These are phyloP conservation scores for Astreopora myriophthalma DNA, from an alignment of 64 coral and sea anemone genomes.

Conservation along the genomic window DNA sequence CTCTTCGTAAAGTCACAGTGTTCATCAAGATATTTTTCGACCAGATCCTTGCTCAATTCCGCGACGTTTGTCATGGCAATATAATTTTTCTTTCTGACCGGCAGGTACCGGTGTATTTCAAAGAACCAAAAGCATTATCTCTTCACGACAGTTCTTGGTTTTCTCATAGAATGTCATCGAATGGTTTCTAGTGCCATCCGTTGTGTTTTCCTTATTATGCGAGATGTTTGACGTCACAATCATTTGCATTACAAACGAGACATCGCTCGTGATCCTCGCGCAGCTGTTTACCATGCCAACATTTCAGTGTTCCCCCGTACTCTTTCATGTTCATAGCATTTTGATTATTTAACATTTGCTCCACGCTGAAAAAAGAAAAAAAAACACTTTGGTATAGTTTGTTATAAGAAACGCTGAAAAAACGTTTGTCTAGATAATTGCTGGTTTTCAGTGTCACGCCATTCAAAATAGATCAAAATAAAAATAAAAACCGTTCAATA, in stretches of 20 bases:
- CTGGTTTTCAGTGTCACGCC: too few relatives aligned
- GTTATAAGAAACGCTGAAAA: too few relatives aligned
- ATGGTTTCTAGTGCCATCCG: neutral
- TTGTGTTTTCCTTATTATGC: neutral
- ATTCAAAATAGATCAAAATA: too few relatives aligned
- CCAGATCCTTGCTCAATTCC: constrained; percentile 67
- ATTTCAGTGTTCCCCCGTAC: too few relatives aligned
- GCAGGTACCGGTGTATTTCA: neutral
- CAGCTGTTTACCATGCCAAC: too few relatives aligned
- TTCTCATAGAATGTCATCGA: too few relatives aligned
- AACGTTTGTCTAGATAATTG: too few relatives aligned
- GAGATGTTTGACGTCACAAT: constrained; percentile 22
- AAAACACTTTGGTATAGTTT: too few relatives aligned
- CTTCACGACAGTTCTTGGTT: neutral
- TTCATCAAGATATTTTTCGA: constrained; percentile 85
- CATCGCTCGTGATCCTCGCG: neutral
- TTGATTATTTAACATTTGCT: too few relatives aligned
- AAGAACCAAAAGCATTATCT: neutral
- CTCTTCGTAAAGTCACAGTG: constrained; percentile 83
- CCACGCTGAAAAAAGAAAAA: too few relatives aligned
- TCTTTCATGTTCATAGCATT: too few relatives aligned
- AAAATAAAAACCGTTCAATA: too few relatives aligned
- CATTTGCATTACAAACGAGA: neutral
- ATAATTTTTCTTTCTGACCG: neutral
- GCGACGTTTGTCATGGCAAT: neutral